Evolutionary conservation across 2,113 vertebrate species (phyloP).

Genomic region (Chaenocephalus aceratus): DNA sequence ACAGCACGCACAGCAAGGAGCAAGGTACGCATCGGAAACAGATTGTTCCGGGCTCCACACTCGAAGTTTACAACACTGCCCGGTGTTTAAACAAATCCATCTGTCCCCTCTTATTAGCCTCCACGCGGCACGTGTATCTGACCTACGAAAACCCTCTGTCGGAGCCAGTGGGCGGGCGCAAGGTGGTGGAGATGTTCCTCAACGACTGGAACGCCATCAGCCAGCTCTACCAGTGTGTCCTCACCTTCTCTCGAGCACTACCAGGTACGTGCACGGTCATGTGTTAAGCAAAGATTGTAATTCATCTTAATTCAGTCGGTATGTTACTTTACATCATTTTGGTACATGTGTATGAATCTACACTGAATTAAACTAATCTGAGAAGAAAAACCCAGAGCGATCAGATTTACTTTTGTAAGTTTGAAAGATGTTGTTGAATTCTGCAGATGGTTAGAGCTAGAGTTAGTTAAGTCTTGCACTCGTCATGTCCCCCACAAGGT

Average conservation of each 20-base stretch:
- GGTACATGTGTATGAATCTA: too few relatives aligned
- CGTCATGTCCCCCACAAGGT: not conserved
- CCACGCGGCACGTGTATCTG: slow-evolving; percentile 94
- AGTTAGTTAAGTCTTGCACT: not conserved
- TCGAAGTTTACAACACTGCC: not conserved
- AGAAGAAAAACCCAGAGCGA: not conserved
- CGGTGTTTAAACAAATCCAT: slow-evolving; percentile 2
- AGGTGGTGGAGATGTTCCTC: slow-evolving; percentile 98
- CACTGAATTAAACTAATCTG: not conserved
- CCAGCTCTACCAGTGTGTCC: slow-evolving; percentile 95
- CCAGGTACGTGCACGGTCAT: slow-evolving; percentile 83
- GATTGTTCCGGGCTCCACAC: not conserved
- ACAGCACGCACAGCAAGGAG: slow-evolving; percentile 94
- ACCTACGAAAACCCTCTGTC: slow-evolving; percentile 97
- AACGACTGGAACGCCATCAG: slow-evolving; percentile 98
- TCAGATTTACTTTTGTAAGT: not conserved
- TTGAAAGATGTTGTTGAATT: not conserved
- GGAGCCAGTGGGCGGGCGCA: slow-evolving; percentile 95
- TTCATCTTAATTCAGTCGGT: not conserved
- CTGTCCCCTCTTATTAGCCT: slow-evolving; percentile 81
- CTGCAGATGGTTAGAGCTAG: not conserved
- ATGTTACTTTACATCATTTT: not conserved
- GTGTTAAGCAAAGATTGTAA: not conserved
- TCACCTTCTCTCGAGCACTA: slow-evolving; percentile 93
- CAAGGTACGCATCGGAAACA: slow-evolving; percentile 85